Base-by-base conservation (phyloP, 2,888 invertebrate genomes). In the Lordiphosa andalusiaca region DNA sequence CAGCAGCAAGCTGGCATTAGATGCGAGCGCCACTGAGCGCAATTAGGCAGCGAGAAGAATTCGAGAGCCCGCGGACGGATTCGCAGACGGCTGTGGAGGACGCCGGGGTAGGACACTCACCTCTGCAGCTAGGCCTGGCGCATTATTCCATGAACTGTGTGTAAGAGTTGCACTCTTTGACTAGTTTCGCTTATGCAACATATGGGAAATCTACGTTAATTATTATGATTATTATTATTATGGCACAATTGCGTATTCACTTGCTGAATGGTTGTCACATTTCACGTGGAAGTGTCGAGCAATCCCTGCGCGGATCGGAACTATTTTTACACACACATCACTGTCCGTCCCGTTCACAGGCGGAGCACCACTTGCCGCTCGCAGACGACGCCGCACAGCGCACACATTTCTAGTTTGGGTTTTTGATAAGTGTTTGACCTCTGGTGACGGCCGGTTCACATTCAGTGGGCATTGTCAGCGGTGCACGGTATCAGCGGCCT, bases 381-480 rank as follows among this genome's bases (percentile, higher is more conserved):
- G 12, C 19, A 19, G 25, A 1, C 25, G 7, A 7, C 40, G n/a
- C 21, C 21, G 7, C 39, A 5, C 39, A 39, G 6, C 40, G 10
- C 21, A 21, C 9, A 40, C 40, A 40, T 21, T 44, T 44, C 16
- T 30, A 13, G n/a, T 12, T 25, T 42, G 16, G 13, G 30, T 36
- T 65, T 25, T 51, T 61, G 72, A 74, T 72, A 74, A 72, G 67
- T 74, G 40, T 64, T 57, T 72, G 71, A 71, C 67, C 74, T 60
- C 44, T 33, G 35, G 53, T 67, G 47, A 63, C 48, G 50, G 58
- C 5, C 37, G 62, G 68, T 71, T 74, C 71, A 62, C 49, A 67
- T 51, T 64, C 52, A 74, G 70, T 71, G 30, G 13, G 33, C 33
- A 33, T 44, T 44, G 30, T 30, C 30, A 30, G 30, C 30, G 30